Base-by-base conservation (phyloP, 35 echinoderm and acorn worm genomes). In the Amphiura filiformis region DNA sequence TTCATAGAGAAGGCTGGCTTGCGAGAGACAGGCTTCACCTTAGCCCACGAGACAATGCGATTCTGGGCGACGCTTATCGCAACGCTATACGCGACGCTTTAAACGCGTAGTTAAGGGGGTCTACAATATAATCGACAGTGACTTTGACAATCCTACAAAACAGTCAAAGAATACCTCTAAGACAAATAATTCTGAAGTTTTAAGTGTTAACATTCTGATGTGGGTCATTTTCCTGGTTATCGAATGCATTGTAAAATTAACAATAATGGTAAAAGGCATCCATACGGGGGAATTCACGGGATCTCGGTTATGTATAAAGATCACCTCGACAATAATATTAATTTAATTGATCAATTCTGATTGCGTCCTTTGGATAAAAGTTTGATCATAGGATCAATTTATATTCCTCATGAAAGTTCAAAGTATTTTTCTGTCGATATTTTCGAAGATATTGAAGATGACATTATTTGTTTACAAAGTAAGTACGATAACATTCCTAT, bases 361-460 rank as follows among this genome's bases (percentile, higher is more conserved):
- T 85, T 85, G 49, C 41, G 83, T 85, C 32, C n/a, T 65, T 31
- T 85, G 83, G 83, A 31, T 85, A 2, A 85, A 65, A 85, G 38
- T 85, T 85, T 85, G 7, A 70, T 70, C 26, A 2, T 70, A 70
- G 61, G 61, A 4, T 85, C 83, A 65, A 39, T 65, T 3, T 85
- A 85, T 85, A 39, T 85, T 61, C 83, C 83, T 17, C 83, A 85
- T 70, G 83, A 65, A 57, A 33, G 20, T 65, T 85, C 83, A 14
- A 85, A 85, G 37, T 85, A 85, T 37, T 39, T 26, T 65, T 32
- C 20, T 18, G 36, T 34, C 23, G 56, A 61, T 31, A 61, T 47
- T 11, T 32, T 61, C 65, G 83, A 85, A 32, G 57, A 35, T 28
- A 65, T 85, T 65, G 57, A 61, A 31, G 37, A 85, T 85, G 83